Conservation (phyloP, 2,888 invertebrate genomes). For the Dugesia japonica region DNA sequence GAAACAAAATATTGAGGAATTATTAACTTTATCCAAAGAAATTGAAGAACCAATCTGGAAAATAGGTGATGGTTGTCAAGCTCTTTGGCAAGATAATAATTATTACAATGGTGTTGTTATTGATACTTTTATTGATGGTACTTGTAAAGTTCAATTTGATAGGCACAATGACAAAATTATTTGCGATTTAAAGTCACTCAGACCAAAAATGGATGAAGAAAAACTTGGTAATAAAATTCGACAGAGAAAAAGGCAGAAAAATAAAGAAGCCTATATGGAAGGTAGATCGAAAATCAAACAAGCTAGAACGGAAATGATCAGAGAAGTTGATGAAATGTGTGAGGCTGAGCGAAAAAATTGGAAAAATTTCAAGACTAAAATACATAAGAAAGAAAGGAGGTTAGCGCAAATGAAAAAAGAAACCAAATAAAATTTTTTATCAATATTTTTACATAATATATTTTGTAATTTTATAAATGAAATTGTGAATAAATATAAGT, state of each 20-base stretch:
- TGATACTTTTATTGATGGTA: background rate
- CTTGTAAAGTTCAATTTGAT: conserved; percentile 20
- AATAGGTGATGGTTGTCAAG: conserved; percentile 1
- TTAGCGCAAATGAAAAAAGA: background rate
- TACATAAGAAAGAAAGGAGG: background rate
- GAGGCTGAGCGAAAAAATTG: background rate
- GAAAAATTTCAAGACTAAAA: background rate
- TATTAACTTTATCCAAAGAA: background rate
- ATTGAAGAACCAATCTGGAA: background rate
- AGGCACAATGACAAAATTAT: background rate
- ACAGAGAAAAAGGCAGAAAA: background rate
- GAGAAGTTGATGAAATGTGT: background rate
- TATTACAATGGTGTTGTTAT: background rate
- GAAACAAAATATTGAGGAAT: background rate
- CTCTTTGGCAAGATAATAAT: background rate
- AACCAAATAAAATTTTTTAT: background rate
- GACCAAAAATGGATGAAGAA: conserved; percentile 6
- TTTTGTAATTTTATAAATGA: too few relatives aligned
- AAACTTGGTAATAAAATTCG: background rate
- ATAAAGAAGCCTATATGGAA: background rate
- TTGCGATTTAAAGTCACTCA: background rate
- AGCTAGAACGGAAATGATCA: background rate
- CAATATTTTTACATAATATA: too few relatives aligned
- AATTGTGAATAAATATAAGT: too few relatives aligned
- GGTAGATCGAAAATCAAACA: background rate